Evolutionary conservation across 2,797 vertebrate species (phyloP), one percentile per base, ranked within the genome.

Genomic region (Manis pentadactyla): DNA sequence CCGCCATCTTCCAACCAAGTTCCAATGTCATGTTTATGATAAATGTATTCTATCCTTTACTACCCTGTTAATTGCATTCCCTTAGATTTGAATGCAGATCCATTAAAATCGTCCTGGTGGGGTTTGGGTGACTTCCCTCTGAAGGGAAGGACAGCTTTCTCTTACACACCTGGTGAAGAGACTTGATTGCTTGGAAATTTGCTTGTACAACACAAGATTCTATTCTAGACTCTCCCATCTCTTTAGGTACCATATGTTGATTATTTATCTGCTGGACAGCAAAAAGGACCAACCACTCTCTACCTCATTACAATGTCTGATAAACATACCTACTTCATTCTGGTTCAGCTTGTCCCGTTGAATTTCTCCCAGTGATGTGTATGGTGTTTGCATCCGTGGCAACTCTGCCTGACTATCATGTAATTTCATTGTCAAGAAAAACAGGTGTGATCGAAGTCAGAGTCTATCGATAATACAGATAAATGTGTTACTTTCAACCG

Each of bases 1-100:
- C n/a, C n/a, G n/a, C n/a, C n/a, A n/a, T n/a, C n/a, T n/a, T n/a
- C n/a, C n/a, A n/a, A n/a, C n/a, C n/a, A n/a, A n/a, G n/a, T n/a
- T n/a, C n/a, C n/a, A n/a, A n/a, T n/a, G 83, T 91, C 55, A 73
- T 31, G 12, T 95, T 81, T 93, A 75, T 27, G 68, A 66, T 34
- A 82, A 92, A 90, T 75, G 59, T 87, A 90, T 86, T 93, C 15
- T 77, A 18, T 90, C 53, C 6, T 29, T 86, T 87, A 95, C 86
- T 55, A 55, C 25, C 21, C 12, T 27, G 19, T 66, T 97, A 78
- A 87, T 92, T 90, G 87, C 79, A 82, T 51, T 71, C 68, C 63
- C 57, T 55, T 64, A 34, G n/a, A 90, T 39, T 23, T 53, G 61
- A 81, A 87, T 49, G 27, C 42, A 73, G 69, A 4, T 8, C 79